These are phyloP conservation scores for Cotesia typhae DNA, from an alignment of 1,140 invertebrate genomes.

Conservation along the genomic window DNA sequence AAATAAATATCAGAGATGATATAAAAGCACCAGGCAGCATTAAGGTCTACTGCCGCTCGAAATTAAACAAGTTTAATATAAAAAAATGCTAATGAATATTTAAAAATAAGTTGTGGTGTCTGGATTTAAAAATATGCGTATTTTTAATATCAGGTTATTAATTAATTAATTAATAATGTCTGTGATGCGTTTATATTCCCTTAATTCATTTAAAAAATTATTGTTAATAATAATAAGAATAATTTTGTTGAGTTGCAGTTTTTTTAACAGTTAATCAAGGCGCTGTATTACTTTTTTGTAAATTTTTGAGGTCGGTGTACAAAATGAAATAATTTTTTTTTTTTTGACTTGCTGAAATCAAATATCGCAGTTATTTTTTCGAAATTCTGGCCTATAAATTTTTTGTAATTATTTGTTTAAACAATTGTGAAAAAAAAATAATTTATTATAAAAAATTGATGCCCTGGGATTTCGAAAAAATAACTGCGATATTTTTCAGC, in stretches of 20 bases:
- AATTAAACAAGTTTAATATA: neutral
- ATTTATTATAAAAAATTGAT: too few relatives aligned
- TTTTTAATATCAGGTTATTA: constrained; percentile 19
- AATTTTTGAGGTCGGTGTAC: too few relatives aligned
- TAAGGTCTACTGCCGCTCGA: constrained; percentile 29
- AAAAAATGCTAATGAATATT: constrained; percentile 18
- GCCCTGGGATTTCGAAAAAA: too few relatives aligned
- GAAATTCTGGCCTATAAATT: too few relatives aligned
- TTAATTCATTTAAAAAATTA: constrained; percentile 20
- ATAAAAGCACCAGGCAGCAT: constrained; percentile 24
- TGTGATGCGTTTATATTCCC: constrained; percentile 26
- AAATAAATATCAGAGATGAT: constrained; percentile 1
- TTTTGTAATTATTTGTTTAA: too few relatives aligned
- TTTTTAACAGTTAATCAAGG: neutral
- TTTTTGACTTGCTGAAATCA: too few relatives aligned
- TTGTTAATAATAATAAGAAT: neutral
- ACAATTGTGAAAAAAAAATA: neutral
- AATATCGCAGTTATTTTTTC: too few relatives aligned
- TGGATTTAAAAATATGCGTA: constrained; percentile 12
- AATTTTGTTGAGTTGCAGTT: neutral
- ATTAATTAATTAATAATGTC: constrained; percentile 20
- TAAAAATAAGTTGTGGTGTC: constrained; percentile 19
- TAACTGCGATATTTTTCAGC: too few relatives aligned
- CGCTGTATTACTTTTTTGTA: too few relatives aligned
- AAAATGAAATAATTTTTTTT: too few relatives aligned